Evolutionary conservation across 2,797 vertebrate genomes (phyloP).

Genomic region (Euphonia xanthogaster): DNA sequence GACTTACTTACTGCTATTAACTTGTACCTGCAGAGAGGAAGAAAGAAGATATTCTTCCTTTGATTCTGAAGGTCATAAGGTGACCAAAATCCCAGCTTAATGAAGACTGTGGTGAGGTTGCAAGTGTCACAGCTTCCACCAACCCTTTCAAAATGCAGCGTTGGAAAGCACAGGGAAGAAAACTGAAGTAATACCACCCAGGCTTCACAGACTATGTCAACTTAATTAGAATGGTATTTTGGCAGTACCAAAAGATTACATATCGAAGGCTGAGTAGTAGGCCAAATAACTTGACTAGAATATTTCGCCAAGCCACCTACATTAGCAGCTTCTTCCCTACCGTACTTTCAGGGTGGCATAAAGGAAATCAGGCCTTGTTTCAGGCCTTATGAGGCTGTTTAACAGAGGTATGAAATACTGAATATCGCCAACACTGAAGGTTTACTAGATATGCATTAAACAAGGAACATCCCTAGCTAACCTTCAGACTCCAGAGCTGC

Average conservation of each 20-base stretch:
- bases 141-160: background rate
- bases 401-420: background rate
- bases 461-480: background rate
- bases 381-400: background rate
- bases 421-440: background rate
- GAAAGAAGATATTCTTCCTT: slow-evolving; percentile 14
- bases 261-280: slow-evolving; percentile 46
- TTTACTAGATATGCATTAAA: background rate
- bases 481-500: background rate
- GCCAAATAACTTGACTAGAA: slow-evolving; percentile 48
- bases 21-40: slow-evolving; percentile 34
- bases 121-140: slow-evolving; percentile 20
- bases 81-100: slow-evolving; percentile 8
- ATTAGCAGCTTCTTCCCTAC: slow-evolving; percentile 33
- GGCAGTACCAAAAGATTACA: slow-evolving; percentile 38
- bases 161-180: background rate
- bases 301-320: slow-evolving; percentile 55
- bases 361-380: slow-evolving; percentile 20
- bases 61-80: slow-evolving; percentile 31
- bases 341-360: background rate
- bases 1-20: slow-evolving; percentile 36
- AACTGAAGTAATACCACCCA: slow-evolving; percentile 49
- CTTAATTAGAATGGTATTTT: slow-evolving; percentile 65
- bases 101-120: background rate
- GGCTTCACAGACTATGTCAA: slow-evolving; percentile 42